phyloP scores from a whole-genome alignment of 2,888 invertebrate genomes.

The Syrphus vitripennis region DNA sequence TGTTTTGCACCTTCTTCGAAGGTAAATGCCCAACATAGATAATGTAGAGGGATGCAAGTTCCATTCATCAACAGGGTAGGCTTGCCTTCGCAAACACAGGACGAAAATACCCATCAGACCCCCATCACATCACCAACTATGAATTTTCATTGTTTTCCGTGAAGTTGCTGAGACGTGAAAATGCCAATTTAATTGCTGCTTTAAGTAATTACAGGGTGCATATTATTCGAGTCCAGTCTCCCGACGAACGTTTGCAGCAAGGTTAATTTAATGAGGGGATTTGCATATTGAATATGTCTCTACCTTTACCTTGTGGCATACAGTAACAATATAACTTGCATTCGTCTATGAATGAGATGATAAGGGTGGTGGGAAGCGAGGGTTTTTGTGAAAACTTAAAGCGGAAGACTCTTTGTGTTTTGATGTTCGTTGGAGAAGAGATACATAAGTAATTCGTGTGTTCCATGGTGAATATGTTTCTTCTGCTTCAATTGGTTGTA shows the following conservation, averaged over 20 bases:
- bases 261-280: constrained; percentile 69
- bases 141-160: constrained; percentile 59
- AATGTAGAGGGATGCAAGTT: constrained; percentile 45
- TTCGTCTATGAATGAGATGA: constrained; percentile 6
- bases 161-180: constrained; percentile 70
- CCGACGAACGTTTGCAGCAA: constrained; percentile 43
- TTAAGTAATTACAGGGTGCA: constrained; percentile 71
- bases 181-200: constrained; percentile 72
- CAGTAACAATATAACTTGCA: constrained; percentile 1
- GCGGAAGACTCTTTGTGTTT: constrained; percentile 31
- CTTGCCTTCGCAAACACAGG: background rate
- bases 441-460: no score
- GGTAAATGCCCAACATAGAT: constrained; percentile 44
- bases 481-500: constrained; percentile 65
- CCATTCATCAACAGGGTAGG: constrained; percentile 8
- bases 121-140: background rate
- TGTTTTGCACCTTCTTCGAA: background rate
- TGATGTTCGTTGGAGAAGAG: constrained; percentile 26
- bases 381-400: constrained; percentile 27
- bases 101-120: constrained; percentile 3
- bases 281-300: constrained; percentile 68
- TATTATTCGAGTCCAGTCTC: constrained; percentile 66
- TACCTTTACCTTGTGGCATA: constrained; percentile 7
- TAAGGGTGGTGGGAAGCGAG: constrained; percentile 2
- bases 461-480: constrained; percentile 44